Percentiles rank a stretch among this genome's conserved stretches.
phyloP scores from a whole-genome alignment of 2,797 vertebrate genomes.

The Danio albolineatus region DNA sequence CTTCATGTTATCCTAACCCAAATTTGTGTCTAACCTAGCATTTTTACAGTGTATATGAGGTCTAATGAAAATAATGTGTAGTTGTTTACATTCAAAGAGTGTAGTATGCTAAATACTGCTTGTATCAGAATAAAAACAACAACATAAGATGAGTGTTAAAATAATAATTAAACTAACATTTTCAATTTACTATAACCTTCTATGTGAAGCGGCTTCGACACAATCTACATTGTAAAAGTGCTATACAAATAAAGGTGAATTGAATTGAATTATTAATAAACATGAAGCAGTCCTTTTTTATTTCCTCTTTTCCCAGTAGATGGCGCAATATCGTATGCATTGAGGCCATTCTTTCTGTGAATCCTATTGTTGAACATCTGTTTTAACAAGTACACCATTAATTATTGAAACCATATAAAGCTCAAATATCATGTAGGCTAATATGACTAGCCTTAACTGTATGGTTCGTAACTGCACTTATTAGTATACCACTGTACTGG shows the following conservation, averaged over 20 bases:
- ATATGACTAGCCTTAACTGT: neutral
- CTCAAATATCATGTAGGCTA: neutral
- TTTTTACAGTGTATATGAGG: too few species aligned
- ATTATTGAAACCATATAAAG: too few species aligned
- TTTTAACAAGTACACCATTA: neutral
- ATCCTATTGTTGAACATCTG: neutral
- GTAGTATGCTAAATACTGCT: neutral
- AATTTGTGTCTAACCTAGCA: too few species aligned
- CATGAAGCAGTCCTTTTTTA: neutral
- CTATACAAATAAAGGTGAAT: too few species aligned
- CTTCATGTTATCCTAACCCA: too few species aligned
- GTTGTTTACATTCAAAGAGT: neutral
- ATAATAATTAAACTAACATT: too few species aligned
- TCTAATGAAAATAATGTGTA: neutral
- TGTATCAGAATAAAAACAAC: too few species aligned
- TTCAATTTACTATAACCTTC: too few species aligned
- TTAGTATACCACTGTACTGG: neutral
- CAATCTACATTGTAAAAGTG: too few species aligned
- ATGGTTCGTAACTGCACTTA: neutral
- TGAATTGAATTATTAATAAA: too few species aligned
- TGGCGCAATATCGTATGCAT: neutral
- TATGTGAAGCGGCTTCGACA: too few species aligned
- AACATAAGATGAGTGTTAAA: neutral
- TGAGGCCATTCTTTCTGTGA: neutral
- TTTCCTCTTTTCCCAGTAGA: neutral